Percentiles rank a stretch among this genome's conserved stretches.
Evolutionary conservation across 2,113 vertebrate genomes (phyloP).

Genomic region (Puntigrus tetrazona): DNA sequence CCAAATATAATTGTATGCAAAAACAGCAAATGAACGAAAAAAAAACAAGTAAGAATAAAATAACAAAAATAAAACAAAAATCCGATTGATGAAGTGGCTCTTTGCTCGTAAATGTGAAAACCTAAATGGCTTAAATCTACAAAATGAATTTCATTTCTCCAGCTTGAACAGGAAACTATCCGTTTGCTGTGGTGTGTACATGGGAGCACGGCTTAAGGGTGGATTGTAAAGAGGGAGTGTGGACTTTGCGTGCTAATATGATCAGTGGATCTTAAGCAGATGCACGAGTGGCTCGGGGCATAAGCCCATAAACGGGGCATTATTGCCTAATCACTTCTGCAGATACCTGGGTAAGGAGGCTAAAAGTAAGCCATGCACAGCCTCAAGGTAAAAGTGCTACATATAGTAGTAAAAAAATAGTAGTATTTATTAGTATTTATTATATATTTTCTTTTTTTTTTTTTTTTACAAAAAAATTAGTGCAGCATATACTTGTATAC

Average conservation of each 20-base stretch:
- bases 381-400: background rate
- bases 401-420: background rate
- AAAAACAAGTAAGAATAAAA: background rate
- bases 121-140: background rate
- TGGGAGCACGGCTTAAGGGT: conserved; percentile 20
- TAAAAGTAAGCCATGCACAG: background rate
- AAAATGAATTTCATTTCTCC: background rate
- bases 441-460: background rate
- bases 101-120: background rate
- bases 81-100: background rate
- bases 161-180: background rate
- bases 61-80: background rate
- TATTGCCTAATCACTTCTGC: conserved; percentile 37
- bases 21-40: background rate
- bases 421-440: too few species aligned
- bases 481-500: background rate
- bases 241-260: conserved; percentile 44
- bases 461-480: background rate
- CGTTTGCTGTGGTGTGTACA: background rate
- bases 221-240: conserved; percentile 7
- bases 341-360: background rate
- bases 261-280: conserved; percentile 52
- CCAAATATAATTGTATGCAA: background rate
- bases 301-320: conserved; percentile 39
- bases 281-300: conserved; percentile 16